Percentiles rank a stretch among this genome's conserved stretches.
Evolutionary conservation across 1,140 invertebrate species (phyloP).

Genomic region (Akabosia matsudoensis): DNA sequence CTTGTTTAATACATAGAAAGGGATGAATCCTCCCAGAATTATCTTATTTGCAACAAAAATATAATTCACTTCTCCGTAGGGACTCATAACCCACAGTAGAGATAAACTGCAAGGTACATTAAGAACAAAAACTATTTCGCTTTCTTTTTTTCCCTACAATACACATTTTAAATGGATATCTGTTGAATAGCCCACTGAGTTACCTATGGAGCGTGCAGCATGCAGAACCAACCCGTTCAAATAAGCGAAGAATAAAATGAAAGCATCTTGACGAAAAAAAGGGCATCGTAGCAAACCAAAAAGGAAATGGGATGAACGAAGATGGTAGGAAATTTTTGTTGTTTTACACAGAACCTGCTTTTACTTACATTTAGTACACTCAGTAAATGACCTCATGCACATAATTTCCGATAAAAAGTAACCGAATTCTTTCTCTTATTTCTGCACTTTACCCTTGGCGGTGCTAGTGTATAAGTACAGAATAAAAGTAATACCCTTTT

Average conservation of each 20-base stretch:
- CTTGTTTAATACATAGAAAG: neutral
- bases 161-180: neutral
- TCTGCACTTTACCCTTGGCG: neutral
- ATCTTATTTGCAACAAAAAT: conserved; percentile 13
- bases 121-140: neutral
- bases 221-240: too few species aligned
- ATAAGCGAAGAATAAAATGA: too few species aligned
- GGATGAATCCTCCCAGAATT: neutral
- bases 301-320: neutral
- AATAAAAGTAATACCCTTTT: too few species aligned
- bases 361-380: neutral
- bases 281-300: neutral
- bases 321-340: neutral
- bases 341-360: too few species aligned
- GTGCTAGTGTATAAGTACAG: too few species aligned
- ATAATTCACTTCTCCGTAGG: conserved; percentile 40
- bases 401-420: conserved; percentile 5
- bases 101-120: conserved; percentile 16
- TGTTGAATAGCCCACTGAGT: conserved; percentile 4
- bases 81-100: conserved; percentile 40
- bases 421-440: neutral
- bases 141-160: too few species aligned
- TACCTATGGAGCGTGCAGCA: neutral
- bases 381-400: neutral
- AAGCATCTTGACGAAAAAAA: too few species aligned